Percentiles rank a stretch among this genome's conserved stretches.
Conservation (phyloP, 2,113 vertebrate genomes). For the Turdus rufiventris region DNA sequence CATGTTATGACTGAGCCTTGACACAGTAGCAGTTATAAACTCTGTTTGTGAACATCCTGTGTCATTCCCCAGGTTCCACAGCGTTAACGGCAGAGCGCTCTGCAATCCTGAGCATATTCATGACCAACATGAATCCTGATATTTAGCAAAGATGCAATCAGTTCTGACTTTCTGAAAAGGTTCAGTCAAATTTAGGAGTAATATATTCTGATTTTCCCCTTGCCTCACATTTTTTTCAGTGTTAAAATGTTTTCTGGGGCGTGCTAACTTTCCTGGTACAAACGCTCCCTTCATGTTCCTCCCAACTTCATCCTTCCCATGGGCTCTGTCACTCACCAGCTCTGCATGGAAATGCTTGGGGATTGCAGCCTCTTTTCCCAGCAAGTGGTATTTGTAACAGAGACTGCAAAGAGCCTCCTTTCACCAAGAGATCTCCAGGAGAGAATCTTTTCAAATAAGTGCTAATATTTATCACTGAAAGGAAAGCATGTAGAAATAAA, state of each 20-base stretch:
- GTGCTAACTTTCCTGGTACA: not conserved
- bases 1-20: rapidly evolving
- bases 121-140: not conserved
- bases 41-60: not conserved
- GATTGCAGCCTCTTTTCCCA: not conserved
- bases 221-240: not conserved
- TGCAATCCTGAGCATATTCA: rapidly evolving
- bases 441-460: not conserved
- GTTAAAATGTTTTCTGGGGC: not conserved
- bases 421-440: not conserved
- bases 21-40: not conserved
- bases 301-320: not conserved
- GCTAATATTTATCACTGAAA: not conserved
- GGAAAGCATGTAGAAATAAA: not conserved
- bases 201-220: not conserved
- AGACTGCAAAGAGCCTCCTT: not conserved
- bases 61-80: not conserved
- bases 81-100: not conserved
- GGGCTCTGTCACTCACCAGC: not conserved
- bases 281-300: not conserved
- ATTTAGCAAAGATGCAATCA: not conserved
- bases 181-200: not conserved
- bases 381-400: not conserved
- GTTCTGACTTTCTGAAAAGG: not conserved
- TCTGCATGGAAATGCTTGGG: not conserved